These are phyloP conservation scores for Leucania comma DNA, from an alignment of 2,888 invertebrate species.

Conservation along the genomic window DNA sequence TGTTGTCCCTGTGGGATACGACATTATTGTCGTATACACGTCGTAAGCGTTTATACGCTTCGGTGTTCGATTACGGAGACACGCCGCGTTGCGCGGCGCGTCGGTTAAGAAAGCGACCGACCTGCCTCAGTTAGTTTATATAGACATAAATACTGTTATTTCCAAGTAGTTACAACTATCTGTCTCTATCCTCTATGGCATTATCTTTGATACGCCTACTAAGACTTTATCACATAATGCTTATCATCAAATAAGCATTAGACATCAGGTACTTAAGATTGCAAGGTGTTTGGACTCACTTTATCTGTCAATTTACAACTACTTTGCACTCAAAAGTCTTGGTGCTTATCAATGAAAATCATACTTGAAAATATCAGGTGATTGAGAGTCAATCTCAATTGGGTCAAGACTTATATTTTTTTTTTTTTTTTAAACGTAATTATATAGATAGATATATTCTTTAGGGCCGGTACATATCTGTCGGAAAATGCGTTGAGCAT, in stretches of 20 bases:
- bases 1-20: too few relatives aligned
- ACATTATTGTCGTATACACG: too few relatives aligned
- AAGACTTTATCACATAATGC: neutral
- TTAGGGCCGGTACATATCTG: too few relatives aligned
- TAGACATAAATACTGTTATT: slow-evolving; percentile 7
- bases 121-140: too few relatives aligned
- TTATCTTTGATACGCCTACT: slow-evolving; percentile 25
- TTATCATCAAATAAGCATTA: slow-evolving; percentile 7
- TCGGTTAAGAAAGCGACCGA: too few relatives aligned
- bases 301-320: neutral
- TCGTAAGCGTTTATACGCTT: too few relatives aligned
- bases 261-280: slow-evolving; percentile 20
- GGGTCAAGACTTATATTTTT: too few relatives aligned
- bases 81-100: too few relatives aligned
- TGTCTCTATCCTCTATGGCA: slow-evolving; percentile 5
- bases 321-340: neutral
- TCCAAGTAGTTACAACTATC: slow-evolving; percentile 11
- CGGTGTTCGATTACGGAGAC: too few relatives aligned
- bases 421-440: too few relatives aligned
- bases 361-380: neutral
- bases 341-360: neutral
- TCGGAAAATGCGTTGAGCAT: too few relatives aligned
- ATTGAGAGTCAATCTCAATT: neutral
- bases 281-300: neutral
- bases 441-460: too few relatives aligned